Evolutionary conservation across 1,140 invertebrate genomes (phyloP).

Genomic region (Papilio polyxenes): DNA sequence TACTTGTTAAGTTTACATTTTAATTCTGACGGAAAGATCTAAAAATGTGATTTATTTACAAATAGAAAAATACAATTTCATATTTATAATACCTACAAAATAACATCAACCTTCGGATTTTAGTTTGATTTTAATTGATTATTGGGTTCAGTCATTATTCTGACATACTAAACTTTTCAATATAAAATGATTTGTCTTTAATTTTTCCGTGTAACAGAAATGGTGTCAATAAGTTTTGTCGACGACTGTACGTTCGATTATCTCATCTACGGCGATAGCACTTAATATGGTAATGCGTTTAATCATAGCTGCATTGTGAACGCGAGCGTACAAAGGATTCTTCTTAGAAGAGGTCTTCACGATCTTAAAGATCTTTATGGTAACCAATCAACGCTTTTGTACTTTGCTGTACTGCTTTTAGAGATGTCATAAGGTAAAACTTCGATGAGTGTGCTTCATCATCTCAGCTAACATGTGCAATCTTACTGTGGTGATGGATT

Average conservation of each 20-base stretch:
- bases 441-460: not conserved
- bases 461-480: not conserved
- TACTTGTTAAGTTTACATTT: too few species aligned
- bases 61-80: too few species aligned
- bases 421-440: not conserved
- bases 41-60: too few species aligned
- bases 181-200: not conserved
- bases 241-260: slow-evolving; percentile 28
- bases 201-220: not conserved
- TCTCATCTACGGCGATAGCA: slow-evolving; percentile 3
- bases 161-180: not conserved
- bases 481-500: not conserved
- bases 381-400: slow-evolving; percentile 24
- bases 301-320: slow-evolving; percentile 26
- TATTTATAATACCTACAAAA: too few species aligned
- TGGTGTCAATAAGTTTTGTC: slow-evolving; percentile 14
- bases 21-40: too few species aligned
- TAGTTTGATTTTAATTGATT: too few species aligned
- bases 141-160: not conserved
- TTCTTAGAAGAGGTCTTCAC: too few species aligned
- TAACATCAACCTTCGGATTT: too few species aligned
- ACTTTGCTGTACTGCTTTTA: not conserved
- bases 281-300: slow-evolving; percentile 36
- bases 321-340: slow-evolving; percentile 29
- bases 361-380: slow-evolving; percentile 7